A percentile compares a stretch with the other conserved stretches of the same genome.
Conservation (phyloP, 2,113 vertebrate genomes). For the Thunnus maccoyii region DNA sequence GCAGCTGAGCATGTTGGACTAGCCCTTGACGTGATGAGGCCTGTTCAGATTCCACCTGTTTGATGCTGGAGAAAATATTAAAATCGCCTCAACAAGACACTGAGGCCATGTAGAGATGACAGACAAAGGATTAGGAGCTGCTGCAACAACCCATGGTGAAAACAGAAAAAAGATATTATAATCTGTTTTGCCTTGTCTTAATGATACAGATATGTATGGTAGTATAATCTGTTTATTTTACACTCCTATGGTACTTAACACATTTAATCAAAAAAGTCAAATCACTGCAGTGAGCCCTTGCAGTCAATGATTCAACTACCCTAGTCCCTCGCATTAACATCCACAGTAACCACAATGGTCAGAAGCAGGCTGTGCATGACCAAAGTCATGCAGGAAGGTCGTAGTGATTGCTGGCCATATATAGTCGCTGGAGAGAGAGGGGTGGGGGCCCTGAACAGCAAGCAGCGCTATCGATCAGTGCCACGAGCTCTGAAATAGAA, state of each 20-base stretch:
- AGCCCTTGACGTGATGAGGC: slow-evolving; percentile 24
- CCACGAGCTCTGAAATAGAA: slow-evolving; percentile 72
- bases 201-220: background rate
- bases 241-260: background rate
- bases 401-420: slow-evolving; percentile 74
- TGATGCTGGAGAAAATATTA: slow-evolving; percentile 30
- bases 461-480: slow-evolving; percentile 83
- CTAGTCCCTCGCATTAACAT: slow-evolving; percentile 18
- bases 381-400: slow-evolving; percentile 82
- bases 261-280: background rate
- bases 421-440: slow-evolving; percentile 68
- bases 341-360: slow-evolving; percentile 31
- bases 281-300: slow-evolving; percentile 14
- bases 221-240: background rate
- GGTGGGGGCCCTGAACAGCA: slow-evolving; percentile 65
- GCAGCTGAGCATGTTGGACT: slow-evolving; percentile 38
- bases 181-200: background rate
- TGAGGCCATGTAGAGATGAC: slow-evolving; percentile 8
- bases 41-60: slow-evolving; percentile 37
- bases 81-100: slow-evolving; percentile 9
- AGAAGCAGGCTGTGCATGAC: slow-evolving; percentile 59
- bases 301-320: slow-evolving; percentile 5
- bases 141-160: background rate
- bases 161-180: background rate
- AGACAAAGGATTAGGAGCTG: slow-evolving; percentile 20